Conservation (phyloP, 1,140 invertebrate species). For the Hyles vespertilio region DNA sequence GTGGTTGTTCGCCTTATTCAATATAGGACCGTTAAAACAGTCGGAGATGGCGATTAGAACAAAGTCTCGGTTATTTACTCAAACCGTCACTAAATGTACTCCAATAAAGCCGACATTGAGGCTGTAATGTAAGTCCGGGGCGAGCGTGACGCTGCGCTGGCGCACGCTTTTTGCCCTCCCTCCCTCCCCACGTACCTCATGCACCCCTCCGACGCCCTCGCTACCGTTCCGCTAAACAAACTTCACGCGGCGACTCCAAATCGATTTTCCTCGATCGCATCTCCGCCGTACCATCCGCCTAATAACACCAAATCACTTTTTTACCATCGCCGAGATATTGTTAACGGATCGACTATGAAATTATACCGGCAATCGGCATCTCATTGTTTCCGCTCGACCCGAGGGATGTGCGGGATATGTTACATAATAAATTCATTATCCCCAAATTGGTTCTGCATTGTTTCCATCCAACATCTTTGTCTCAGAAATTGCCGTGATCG, state of each 20-base stretch:
- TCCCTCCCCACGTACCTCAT: slow-evolving; percentile 11
- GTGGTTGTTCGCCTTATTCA: no score
- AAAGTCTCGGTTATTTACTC: slow-evolving; percentile 38
- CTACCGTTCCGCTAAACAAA: slow-evolving; percentile 67
- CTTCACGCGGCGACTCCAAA: slow-evolving; percentile 62
- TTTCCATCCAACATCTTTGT: slow-evolving; percentile 70
- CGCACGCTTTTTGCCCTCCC: slow-evolving; percentile 34
- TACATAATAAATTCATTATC: slow-evolving; percentile 57
- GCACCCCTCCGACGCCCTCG: slow-evolving; percentile 20
- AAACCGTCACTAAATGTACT: slow-evolving; percentile 46
- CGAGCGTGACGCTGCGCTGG: slow-evolving; percentile 40
- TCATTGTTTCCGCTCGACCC: slow-evolving; percentile 52
- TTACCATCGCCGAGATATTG: slow-evolving; percentile 56
- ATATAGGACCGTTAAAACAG: slow-evolving; percentile 35
- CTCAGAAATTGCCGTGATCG: slow-evolving; percentile 46
- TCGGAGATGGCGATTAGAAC: slow-evolving; percentile 31
- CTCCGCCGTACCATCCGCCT: slow-evolving; percentile 42
- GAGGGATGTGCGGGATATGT: slow-evolving; percentile 45
- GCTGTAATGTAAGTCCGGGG: slow-evolving; percentile 27
- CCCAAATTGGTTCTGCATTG: slow-evolving; percentile 64
- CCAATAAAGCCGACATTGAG: slow-evolving; percentile 40
- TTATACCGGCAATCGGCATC: slow-evolving; percentile 46
- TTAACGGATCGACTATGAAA: slow-evolving; percentile 68
- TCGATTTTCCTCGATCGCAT: slow-evolving; percentile 62
- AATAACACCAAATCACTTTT: slow-evolving; percentile 64